Percentiles rank a stretch among this genome's conserved stretches.
Evolutionary conservation across 2,797 vertebrate species (phyloP).

Genomic region (Lacerta bilineata): DNA sequence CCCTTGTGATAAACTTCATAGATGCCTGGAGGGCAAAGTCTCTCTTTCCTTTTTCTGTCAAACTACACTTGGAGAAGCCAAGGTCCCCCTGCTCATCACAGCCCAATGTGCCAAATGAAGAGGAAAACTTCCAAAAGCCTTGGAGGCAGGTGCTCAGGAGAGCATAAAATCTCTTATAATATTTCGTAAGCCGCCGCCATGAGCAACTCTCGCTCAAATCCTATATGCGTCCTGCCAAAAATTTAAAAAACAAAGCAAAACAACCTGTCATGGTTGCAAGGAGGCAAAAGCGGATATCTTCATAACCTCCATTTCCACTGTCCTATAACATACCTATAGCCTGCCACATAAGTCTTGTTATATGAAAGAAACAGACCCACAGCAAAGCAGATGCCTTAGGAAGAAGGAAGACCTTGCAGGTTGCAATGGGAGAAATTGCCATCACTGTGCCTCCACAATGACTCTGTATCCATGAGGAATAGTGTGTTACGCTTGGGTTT

Average conservation of each 20-base stretch:
- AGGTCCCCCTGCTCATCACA: slow-evolving; percentile 15
- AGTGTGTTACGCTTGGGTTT: background rate
- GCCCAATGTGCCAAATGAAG: slow-evolving; percentile 12
- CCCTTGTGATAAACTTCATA: background rate
- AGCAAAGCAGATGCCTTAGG: background rate
- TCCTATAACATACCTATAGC: background rate
- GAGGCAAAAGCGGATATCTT: background rate
- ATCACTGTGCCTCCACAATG: background rate
- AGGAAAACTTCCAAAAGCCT: slow-evolving; percentile 32
- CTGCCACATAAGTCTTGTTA: background rate
- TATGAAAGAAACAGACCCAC: background rate
- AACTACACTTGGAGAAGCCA: fast-evolving
- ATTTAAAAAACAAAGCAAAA: background rate
- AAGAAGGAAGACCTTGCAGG: background rate
- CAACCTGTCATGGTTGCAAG: background rate
- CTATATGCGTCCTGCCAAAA: background rate
- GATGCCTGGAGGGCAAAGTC: background rate
- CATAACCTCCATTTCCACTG: background rate
- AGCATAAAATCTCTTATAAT: slow-evolving; percentile 24
- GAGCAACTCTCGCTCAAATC: background rate
- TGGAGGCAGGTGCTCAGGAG: background rate
- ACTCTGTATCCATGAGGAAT: background rate
- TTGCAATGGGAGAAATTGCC: background rate
- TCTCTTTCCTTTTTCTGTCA: slow-evolving; percentile 27
- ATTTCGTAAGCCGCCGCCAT: background rate